phyloP scores from a whole-genome alignment of 2,888 invertebrate genomes.

The Lumbricus terrestris region DNA sequence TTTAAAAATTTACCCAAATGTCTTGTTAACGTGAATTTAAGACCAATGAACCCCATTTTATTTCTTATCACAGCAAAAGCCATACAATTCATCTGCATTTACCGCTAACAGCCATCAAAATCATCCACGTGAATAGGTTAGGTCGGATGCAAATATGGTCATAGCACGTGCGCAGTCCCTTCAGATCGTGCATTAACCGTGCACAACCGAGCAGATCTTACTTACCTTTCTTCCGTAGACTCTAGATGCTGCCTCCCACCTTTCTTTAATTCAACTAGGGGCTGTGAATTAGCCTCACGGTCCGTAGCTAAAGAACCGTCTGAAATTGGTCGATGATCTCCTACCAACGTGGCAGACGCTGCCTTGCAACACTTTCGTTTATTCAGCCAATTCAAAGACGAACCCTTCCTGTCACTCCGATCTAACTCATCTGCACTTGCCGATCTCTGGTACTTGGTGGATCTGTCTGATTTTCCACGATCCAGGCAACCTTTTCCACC shows the following conservation, averaged over 20 bases:
- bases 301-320: neutral
- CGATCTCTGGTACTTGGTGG: neutral
- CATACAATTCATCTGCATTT: neutral
- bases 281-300: neutral
- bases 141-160: neutral
- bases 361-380: neutral
- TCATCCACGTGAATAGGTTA: neutral
- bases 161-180: neutral
- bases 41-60: neutral
- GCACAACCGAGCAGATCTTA: neutral
- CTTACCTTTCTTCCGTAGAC: conserved; percentile 3
- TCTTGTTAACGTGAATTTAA: neutral
- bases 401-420: neutral
- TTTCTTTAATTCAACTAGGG: neutral
- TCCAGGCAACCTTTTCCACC: neutral
- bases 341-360: neutral
- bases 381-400: neutral
- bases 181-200: neutral
- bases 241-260: neutral
- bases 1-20: neutral
- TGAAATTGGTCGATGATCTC: neutral
- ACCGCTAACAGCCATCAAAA: neutral
- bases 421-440: neutral
- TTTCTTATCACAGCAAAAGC: neutral
- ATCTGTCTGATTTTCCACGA: neutral